A percentile compares a stretch with the other conserved stretches of the same genome.
These are phyloP conservation scores for Tetanocera ferruginea DNA, from an alignment of 2,888 invertebrate species.

Conservation along the genomic window DNA sequence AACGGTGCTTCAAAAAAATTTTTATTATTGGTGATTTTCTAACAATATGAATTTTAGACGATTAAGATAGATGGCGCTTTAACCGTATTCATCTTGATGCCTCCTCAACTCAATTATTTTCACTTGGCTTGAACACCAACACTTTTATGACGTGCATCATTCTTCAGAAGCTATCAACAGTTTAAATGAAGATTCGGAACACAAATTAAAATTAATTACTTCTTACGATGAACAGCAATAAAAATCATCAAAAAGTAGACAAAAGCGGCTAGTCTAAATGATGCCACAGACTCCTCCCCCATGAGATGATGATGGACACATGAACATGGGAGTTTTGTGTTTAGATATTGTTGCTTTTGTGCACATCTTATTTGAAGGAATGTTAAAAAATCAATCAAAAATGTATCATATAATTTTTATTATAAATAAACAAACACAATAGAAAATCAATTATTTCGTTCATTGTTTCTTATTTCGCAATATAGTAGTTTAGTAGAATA, in stretches of 20 bases:
- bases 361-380: background rate
- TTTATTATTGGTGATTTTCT: background rate
- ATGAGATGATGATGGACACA: background rate
- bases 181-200: too few species aligned
- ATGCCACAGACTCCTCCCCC: slow-evolving; percentile 7
- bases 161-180: slow-evolving; percentile 13
- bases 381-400: too few species aligned
- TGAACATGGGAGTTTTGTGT: slow-evolving; percentile 12
- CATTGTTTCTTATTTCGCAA: too few species aligned
- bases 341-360: background rate
- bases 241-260: background rate
- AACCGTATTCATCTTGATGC: background rate
- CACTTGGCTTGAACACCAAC: background rate
- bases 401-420: too few species aligned
- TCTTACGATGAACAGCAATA: background rate
- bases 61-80: slow-evolving; percentile 16
- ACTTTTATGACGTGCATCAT: slow-evolving; percentile 1
- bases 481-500: too few species aligned
- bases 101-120: background rate
- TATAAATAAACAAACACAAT: too few species aligned
- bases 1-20: background rate
- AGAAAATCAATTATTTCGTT: too few species aligned
- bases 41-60: too few species aligned
- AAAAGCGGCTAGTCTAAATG: background rate
- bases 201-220: slow-evolving; percentile 7